A percentile compares a stretch with the other conserved stretches of the same genome.
These are phyloP conservation scores for Epizoanthus scotinus DNA, from an alignment of 92 coral and sea anemone species.

Conservation along the genomic window DNA sequence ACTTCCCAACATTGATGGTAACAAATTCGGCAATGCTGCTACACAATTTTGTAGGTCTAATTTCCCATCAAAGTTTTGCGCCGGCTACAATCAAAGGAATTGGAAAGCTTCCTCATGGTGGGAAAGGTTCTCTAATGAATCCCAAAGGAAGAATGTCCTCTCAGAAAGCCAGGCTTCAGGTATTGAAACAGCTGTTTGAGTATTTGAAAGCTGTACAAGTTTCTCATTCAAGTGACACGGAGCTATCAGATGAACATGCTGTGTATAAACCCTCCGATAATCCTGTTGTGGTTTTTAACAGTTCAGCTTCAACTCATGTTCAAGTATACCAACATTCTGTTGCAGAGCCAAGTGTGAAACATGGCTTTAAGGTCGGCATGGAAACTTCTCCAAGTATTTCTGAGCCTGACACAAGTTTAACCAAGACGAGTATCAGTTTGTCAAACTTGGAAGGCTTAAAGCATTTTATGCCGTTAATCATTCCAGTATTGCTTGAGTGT, in stretches of 20 bases:
- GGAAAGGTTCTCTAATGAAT: constrained; percentile 48
- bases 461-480: constrained; percentile 61
- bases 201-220: constrained; percentile 56
- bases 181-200: constrained; percentile 68
- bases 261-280: neutral
- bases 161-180: constrained; percentile 73
- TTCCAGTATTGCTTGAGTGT: constrained; percentile 84
- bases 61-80: constrained; percentile 62
- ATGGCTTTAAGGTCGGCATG: constrained; percentile 34
- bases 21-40: constrained; percentile 66
- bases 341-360: constrained; percentile 45
- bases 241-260: neutral
- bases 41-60: constrained; percentile 72
- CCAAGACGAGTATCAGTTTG: constrained; percentile 20
- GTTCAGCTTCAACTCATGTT: constrained; percentile 34
- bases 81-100: constrained; percentile 8
- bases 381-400: neutral
- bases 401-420: neutral
- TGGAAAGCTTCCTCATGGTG: constrained; percentile 36
- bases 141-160: constrained; percentile 90
- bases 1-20: constrained; percentile 64
- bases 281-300: constrained; percentile 39
- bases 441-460: constrained; percentile 44
- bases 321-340: constrained; percentile 50
- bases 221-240: neutral